These are phyloP conservation scores for Scalopus aquaticus DNA, from an alignment of 2,113 vertebrate species.

Conservation along the genomic window DNA sequence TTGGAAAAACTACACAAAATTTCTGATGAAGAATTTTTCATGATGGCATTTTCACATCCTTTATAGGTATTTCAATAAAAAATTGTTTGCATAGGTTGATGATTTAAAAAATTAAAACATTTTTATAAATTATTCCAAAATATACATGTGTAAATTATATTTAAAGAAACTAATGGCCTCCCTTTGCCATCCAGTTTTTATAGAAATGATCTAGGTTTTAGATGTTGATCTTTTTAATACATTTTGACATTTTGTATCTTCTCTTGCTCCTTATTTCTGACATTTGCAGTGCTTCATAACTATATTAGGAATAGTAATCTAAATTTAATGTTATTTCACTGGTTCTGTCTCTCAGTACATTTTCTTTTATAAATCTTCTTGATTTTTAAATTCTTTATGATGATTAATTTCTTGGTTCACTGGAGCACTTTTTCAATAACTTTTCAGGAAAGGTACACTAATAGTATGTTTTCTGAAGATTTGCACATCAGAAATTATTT, in stretches of 20 bases:
- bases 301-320: conserved; percentile 48
- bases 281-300: conserved; percentile 53
- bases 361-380: conserved; percentile 69
- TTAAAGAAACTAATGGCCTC: neutral
- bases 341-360: conserved; percentile 47
- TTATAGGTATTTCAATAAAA: neutral
- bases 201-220: neutral
- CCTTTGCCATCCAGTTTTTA: neutral
- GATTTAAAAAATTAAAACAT: neutral
- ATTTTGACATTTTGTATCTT: neutral
- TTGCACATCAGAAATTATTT: neutral
- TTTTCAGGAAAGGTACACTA: conserved; percentile 27
- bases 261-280: conserved; percentile 25
- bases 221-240: conserved; percentile 5
- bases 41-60: conserved; percentile 13
- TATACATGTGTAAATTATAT: conserved; percentile 5
- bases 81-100: neutral
- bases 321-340: conserved; percentile 66
- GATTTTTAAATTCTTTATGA: conserved; percentile 73
- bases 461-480: neutral
- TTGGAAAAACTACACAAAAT: conserved; percentile 40
- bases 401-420: conserved; percentile 74
- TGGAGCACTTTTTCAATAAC: conserved; percentile 65
- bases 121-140: conserved; percentile 44
- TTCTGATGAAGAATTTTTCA: conserved; percentile 21